Percentiles rank a stretch among this genome's conserved stretches.
Conservation (phyloP, 1,140 invertebrate genomes). For the Camponotus floridanus region DNA sequence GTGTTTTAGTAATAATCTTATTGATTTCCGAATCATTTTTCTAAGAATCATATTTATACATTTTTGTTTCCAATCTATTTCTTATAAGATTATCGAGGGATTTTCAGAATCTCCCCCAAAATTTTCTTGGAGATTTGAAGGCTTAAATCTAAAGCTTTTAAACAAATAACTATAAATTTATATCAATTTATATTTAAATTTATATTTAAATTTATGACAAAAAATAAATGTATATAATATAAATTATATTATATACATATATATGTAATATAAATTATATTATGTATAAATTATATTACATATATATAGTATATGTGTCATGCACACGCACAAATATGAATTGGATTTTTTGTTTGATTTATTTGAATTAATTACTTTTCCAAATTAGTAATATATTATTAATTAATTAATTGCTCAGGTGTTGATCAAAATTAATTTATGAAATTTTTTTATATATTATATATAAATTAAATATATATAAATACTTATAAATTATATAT, state of each 20-base stretch:
- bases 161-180: neutral
- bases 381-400: neutral
- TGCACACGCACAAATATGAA: too few relatives aligned
- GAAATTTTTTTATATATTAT: neutral
- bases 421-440: neutral
- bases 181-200: too few relatives aligned
- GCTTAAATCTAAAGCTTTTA: neutral
- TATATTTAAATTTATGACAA: neutral
- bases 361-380: neutral
- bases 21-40: conserved; percentile 54
- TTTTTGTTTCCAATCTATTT: conserved; percentile 42
- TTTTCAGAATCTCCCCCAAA: neutral
- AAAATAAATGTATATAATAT: too few relatives aligned
- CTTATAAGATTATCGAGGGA: neutral
- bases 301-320: too few relatives aligned
- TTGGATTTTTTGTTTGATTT: neutral
- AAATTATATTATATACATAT: too few relatives aligned
- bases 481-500: too few relatives aligned
- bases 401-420: neutral
- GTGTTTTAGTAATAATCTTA: conserved; percentile 70
- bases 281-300: too few relatives aligned
- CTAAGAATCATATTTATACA: conserved; percentile 12
- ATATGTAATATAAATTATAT: too few relatives aligned
- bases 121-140: neutral
- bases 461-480: too few relatives aligned